phyloP scores from a whole-genome alignment of 2,888 invertebrate species.

The Synanthedon tipuliformis region DNA sequence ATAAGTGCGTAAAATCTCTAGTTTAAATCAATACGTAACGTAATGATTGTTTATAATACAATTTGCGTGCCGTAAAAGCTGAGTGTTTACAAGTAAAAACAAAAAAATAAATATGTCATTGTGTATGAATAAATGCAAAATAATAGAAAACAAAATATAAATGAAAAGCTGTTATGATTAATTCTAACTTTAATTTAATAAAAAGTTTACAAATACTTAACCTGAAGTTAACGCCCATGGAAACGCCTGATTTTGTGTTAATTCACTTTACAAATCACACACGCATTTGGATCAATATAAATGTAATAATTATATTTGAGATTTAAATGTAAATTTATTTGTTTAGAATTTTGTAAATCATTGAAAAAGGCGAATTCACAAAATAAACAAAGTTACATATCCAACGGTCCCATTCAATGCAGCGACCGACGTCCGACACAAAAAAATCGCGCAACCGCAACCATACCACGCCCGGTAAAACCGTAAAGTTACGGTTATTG shows the following conservation, averaged over 20 bases:
- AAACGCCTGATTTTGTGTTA: constrained; percentile 33
- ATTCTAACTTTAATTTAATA: constrained; percentile 51
- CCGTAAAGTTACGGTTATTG: no score
- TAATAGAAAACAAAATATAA: no score
- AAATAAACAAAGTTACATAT: constrained; percentile 29
- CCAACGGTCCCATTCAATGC: constrained; percentile 33
- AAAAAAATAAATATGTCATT: no score
- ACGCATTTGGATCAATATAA: constrained; percentile 21
- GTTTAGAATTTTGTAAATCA: constrained; percentile 15
- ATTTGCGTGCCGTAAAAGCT: no score
- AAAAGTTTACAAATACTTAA: constrained; percentile 44
- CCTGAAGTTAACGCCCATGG: constrained; percentile 66
- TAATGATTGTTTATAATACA: no score
- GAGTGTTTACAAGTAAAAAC: no score
- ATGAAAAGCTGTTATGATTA: constrained; percentile 14
- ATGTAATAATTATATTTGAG: not conserved
- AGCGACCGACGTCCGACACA: constrained; percentile 9
- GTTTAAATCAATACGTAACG: no score
- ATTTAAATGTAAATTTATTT: not conserved
- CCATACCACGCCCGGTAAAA: constrained; percentile 60
- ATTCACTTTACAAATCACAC: constrained; percentile 18
- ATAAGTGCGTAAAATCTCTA: no score
- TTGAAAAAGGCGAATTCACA: constrained; percentile 27
- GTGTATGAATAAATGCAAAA: no score
- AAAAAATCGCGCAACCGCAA: constrained; percentile 38